These are phyloP conservation scores for Minunthozetes semirufus DNA, from an alignment of 2,888 invertebrate species.

Conservation along the genomic window DNA sequence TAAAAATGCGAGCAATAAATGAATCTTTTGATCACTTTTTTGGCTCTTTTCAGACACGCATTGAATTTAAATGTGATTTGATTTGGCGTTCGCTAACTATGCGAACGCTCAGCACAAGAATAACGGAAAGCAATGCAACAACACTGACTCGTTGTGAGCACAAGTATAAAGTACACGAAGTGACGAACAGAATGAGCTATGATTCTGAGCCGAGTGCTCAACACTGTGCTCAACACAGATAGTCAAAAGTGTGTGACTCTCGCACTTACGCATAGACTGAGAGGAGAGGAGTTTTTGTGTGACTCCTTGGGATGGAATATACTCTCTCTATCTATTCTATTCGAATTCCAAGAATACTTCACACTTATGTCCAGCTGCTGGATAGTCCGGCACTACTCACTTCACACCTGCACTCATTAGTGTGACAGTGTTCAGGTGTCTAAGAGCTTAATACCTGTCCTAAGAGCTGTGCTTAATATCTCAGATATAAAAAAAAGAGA, in stretches of 20 bases:
- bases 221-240: too few species aligned
- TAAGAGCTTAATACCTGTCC: too few species aligned
- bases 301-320: too few species aligned
- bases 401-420: conserved; percentile 4
- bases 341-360: too few species aligned
- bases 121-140: background rate
- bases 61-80: background rate
- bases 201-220: background rate
- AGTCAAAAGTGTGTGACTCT: too few species aligned
- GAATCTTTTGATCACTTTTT: background rate
- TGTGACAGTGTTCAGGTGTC: too few species aligned
- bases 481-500: background rate
- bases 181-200: background rate
- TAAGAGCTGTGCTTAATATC: too few species aligned
- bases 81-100: background rate
- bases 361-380: background rate
- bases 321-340: too few species aligned
- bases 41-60: background rate
- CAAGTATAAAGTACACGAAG: background rate
- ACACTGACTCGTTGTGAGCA: background rate
- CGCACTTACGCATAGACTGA: too few species aligned
- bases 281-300: too few species aligned
- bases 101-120: background rate
- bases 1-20: too few species aligned
- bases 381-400: background rate